Conservation (phyloP, 1,140 invertebrate genomes). For the Drosophila teissieri region DNA sequence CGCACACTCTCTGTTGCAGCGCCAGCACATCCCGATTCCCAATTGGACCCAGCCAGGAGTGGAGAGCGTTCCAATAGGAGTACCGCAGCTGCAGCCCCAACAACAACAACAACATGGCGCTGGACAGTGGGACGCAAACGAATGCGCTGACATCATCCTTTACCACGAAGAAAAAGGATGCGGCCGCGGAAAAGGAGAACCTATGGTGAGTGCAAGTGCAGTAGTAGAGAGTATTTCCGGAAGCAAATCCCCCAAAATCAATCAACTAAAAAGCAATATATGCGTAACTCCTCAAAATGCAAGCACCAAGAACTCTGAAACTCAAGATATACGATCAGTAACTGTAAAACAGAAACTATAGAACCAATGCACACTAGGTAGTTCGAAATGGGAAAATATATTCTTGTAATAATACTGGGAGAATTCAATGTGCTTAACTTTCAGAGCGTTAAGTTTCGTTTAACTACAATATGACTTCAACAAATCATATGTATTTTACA, state of each 20-base stretch:
- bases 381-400: too few species aligned
- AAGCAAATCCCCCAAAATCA: neutral
- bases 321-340: too few species aligned
- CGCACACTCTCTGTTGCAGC: constrained; percentile 17
- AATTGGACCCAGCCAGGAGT: constrained; percentile 30
- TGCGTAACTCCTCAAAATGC: neutral
- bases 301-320: too few species aligned
- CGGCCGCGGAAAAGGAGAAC: constrained; percentile 77
- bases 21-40: constrained; percentile 29
- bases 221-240: too few species aligned
- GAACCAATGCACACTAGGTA: too few species aligned
- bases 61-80: constrained; percentile 23
- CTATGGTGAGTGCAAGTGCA: constrained; percentile 67
- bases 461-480: neutral
- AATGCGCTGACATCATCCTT: constrained; percentile 84
- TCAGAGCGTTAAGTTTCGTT: too few species aligned
- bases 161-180: constrained; percentile 79
- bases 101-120: constrained; percentile 61
- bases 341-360: too few species aligned
- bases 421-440: too few species aligned
- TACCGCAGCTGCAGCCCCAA: constrained; percentile 15
- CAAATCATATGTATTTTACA: too few species aligned
- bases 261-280: neutral
- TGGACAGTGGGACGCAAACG: constrained; percentile 78
- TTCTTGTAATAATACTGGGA: too few species aligned